Base-by-base conservation (phyloP, 1,140 invertebrate genomes). In the Apis mellifera region DNA sequence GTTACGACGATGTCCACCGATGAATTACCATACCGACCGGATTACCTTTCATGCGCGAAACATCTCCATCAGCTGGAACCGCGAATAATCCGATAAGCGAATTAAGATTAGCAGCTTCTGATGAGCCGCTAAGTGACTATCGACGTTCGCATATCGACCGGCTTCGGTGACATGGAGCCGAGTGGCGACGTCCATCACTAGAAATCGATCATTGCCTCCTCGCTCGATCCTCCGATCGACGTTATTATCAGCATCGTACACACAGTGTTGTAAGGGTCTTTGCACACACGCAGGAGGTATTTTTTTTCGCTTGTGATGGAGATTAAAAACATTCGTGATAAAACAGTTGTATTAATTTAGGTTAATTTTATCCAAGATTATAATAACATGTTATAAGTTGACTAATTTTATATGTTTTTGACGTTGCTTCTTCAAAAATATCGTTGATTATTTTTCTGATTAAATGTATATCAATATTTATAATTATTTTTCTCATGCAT, bases 71-170 rank as follows among this genome's bases (percentile, higher is more conserved):
- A 84, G 64, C 82, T 65, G 64, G 72, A 54, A 80, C 68, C 84
- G 73, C 76, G 77, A 86, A 90, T 93, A 93, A 93, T 92, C 89
- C 92, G 93, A 93, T 93, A 92, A 93, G 90, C 90, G 92, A 93
- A 92, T 93, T 91, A 91, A 93, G 92, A 93, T 93, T 90, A 93
- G 89, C 86, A 60, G 87, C 91, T 91, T 92, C 87, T 91, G 91
- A 93, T 89, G 91, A 89, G 89, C 91, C 90, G 91, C 92, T 92
- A 91, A 92, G 91, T 90, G 88, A 90, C 89, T 90, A 92, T 87
- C 88, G 90, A 87, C 88, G 89, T 91, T 91, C 89, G 87, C 89
- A 88, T 92, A 92, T 91, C 86, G 83, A 77, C 5, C 86, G 83
- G 80, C 78, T 86, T 82, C 68, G 70, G 86, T 90, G 91, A 92